Percentiles rank a stretch among this genome's conserved stretches.
Conservation (phyloP, 1,140 invertebrate genomes). For the Copidosoma floridanum region DNA sequence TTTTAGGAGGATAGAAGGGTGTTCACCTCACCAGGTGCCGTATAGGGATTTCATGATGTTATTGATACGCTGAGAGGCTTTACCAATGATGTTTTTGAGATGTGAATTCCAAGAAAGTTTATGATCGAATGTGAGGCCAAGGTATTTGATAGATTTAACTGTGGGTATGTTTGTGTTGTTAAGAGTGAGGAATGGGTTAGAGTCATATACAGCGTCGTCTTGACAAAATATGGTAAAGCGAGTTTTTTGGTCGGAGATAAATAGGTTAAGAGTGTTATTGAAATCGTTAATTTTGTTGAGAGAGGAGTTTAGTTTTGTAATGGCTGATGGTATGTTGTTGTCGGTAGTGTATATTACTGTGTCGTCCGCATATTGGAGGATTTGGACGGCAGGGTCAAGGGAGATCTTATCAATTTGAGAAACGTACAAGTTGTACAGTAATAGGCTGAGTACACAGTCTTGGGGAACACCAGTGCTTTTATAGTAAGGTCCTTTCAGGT, state of each 20-base stretch:
- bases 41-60: slow-evolving; percentile 18
- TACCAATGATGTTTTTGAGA: slow-evolving; percentile 6
- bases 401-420: background rate
- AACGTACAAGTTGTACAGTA: slow-evolving; percentile 22
- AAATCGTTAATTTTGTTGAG: no score
- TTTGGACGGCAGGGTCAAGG: background rate
- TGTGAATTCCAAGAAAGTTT: slow-evolving; percentile 26
- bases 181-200: no score
- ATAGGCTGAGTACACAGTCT: slow-evolving; percentile 15
- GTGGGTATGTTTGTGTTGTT: background rate
- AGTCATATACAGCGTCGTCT: no score
- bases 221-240: no score
- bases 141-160: slow-evolving; percentile 7
- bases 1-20: slow-evolving; percentile 15
- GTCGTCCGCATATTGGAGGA: slow-evolving; percentile 25
- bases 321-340: no score
- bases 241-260: background rate
- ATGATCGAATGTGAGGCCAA: slow-evolving; percentile 14
- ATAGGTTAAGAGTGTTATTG: background rate
- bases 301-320: no score
- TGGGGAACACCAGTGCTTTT: slow-evolving; percentile 11
- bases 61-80: slow-evolving; percentile 3
- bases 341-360: no score
- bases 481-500: background rate
- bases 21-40: slow-evolving; percentile 22